A percentile compares a stretch with the other conserved stretches of the same genome.
phyloP scores from a whole-genome alignment of 2,113 vertebrate species.

The Steatornis caripensis region DNA sequence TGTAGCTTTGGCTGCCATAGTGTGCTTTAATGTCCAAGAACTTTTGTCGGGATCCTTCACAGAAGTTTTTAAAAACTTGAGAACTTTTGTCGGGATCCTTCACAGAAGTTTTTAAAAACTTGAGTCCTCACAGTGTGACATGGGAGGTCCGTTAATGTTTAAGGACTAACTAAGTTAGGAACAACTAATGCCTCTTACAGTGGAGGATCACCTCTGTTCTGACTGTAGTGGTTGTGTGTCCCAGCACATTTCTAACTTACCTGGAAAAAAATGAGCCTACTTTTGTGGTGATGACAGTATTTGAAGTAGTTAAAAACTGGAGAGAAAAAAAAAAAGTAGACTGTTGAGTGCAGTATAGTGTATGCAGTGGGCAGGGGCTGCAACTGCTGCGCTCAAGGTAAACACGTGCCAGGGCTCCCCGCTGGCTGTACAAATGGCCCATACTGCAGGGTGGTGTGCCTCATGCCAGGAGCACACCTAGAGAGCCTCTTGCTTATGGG shows the following conservation, averaged over 20 bases:
- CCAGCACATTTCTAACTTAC: not conserved
- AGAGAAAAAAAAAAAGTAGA: rapidly evolving
- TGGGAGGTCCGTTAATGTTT: not conserved
- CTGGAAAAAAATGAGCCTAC: not conserved
- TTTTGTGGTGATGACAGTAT: not conserved
- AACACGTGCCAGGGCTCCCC: not conserved
- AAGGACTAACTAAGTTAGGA: not conserved
- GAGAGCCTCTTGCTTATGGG: not conserved
- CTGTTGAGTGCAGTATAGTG: too few relatives aligned
- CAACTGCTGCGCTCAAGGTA: not conserved
- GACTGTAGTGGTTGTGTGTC: not conserved
- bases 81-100: not conserved
- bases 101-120: not conserved
- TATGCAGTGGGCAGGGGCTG: not conserved
- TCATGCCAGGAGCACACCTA: not conserved
- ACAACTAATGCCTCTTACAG: not conserved
- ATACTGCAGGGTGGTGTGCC: rapidly evolving
- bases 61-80: too few relatives aligned
- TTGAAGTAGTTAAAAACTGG: not conserved
- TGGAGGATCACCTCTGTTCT: not conserved
- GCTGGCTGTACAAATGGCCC: rapidly evolving
- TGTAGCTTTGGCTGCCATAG: not conserved
- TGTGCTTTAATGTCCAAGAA: not conserved
- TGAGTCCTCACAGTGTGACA: not conserved
- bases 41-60: not conserved